A percentile compares a stretch with the other conserved stretches of the same genome.
Conservation (phyloP, 2,113 vertebrate species). For the Cariama cristata region DNA sequence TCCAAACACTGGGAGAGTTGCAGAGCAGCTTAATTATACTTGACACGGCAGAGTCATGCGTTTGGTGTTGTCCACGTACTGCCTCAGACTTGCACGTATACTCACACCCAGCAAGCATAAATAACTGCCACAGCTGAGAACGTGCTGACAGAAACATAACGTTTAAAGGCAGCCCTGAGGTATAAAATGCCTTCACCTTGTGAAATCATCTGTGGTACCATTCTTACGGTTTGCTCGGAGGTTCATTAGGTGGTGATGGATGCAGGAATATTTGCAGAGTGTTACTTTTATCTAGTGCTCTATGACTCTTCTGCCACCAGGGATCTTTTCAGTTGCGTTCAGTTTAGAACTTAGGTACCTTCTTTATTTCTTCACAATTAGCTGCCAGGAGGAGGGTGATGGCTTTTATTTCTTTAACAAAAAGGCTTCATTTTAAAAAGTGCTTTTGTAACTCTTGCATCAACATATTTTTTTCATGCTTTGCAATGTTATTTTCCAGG, state of each 20-base stretch:
- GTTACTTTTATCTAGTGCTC: background rate
- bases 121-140: background rate
- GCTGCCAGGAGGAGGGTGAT: background rate
- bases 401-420: background rate
- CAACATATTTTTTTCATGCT: rapidly evolving
- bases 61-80: background rate
- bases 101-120: background rate
- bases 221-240: background rate
- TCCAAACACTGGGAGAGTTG: background rate
- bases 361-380: background rate
- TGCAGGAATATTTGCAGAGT: background rate
- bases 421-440: background rate
- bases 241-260: background rate
- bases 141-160: background rate
- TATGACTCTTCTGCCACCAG: background rate
- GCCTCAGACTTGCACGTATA: background rate
- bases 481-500: background rate
- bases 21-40: background rate
- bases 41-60: rapidly evolving
- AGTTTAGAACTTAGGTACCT: background rate
- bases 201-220: background rate
- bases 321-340: background rate
- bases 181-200: background rate
- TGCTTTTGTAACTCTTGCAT: background rate
- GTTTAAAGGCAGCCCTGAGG: background rate